phyloP scores from a whole-genome alignment of 2,888 invertebrate genomes.

The Drosophila barbarae region DNA sequence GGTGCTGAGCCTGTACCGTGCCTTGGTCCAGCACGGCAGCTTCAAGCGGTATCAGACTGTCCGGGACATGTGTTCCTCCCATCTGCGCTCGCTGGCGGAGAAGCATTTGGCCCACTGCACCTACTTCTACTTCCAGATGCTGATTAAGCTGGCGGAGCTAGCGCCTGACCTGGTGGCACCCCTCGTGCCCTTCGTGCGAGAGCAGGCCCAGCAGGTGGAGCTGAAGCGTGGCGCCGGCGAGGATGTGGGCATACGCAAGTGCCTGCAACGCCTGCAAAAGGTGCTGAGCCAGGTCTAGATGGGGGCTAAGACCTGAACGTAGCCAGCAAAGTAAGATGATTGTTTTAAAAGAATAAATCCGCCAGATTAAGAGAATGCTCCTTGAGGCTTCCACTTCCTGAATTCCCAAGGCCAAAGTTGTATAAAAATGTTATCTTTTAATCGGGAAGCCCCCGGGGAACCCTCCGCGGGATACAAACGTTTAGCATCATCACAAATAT shows the following conservation, averaged over 20 bases:
- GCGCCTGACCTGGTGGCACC: slow-evolving; percentile 66
- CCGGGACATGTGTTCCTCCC: slow-evolving; percentile 59
- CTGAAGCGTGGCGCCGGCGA: slow-evolving; percentile 77
- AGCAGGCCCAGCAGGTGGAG: slow-evolving; percentile 75
- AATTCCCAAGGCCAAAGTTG: not conserved
- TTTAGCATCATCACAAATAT: slow-evolving; percentile 5
- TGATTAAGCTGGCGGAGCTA: slow-evolving; percentile 74
- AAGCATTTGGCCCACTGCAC: slow-evolving; percentile 79
- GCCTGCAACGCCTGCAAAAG: slow-evolving; percentile 63
- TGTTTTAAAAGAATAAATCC: not conserved
- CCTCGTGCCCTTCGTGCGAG: slow-evolving; percentile 67
- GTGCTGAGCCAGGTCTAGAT: slow-evolving; percentile 19
- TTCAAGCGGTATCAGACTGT: slow-evolving; percentile 59
- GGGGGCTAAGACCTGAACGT: too few species aligned
- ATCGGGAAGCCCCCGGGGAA: not conserved
- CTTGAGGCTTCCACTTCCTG: not conserved
- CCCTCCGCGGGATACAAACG: not conserved
- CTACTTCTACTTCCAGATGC: slow-evolving; percentile 77
- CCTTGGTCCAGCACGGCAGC: slow-evolving; percentile 51
- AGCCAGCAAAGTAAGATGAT: not conserved
- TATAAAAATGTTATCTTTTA: slow-evolving; percentile 20
- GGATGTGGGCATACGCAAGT: slow-evolving; percentile 77
- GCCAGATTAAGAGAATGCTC: not conserved
- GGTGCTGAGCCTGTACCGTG: slow-evolving; percentile 69
- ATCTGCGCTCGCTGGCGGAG: slow-evolving; percentile 73